These are phyloP conservation scores for Battus philenor DNA, from an alignment of 1,140 invertebrate species.

Conservation along the genomic window DNA sequence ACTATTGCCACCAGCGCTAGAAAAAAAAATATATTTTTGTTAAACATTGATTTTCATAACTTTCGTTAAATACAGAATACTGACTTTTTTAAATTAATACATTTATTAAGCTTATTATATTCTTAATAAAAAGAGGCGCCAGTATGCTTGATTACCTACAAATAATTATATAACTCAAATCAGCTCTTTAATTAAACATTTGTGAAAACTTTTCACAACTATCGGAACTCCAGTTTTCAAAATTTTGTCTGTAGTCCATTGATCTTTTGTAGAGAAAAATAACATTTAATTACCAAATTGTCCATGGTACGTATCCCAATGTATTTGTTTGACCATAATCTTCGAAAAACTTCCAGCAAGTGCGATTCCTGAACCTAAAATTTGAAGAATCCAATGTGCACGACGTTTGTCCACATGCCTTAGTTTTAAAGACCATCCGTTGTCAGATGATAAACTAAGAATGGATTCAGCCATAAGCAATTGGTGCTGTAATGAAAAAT, in stretches of 20 bases:
- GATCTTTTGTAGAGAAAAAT: too few relatives aligned
- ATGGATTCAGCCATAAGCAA: conserved; percentile 57
- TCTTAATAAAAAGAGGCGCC: too few relatives aligned
- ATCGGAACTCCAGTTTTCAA: too few relatives aligned
- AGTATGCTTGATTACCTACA: too few relatives aligned
- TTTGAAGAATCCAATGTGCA: conserved; percentile 49
- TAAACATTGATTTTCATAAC: background rate
- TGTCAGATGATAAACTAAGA: conserved; percentile 44
- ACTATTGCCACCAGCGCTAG: conserved; percentile 31
- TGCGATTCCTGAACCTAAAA: conserved; percentile 45
- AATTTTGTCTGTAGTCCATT: too few relatives aligned
- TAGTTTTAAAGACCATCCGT: conserved; percentile 47
- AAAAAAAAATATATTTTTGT: conserved; percentile 13
- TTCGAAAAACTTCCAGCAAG: conserved; percentile 49
- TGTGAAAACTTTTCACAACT: too few relatives aligned
- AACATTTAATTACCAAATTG: conserved; percentile 42
- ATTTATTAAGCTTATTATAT: too few relatives aligned
- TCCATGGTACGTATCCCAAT: conserved; percentile 56
- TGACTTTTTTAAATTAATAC: too few relatives aligned
- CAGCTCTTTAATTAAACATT: too few relatives aligned
- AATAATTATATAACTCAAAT: too few relatives aligned
- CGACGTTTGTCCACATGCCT: conserved; percentile 42
- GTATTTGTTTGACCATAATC: conserved; percentile 33
- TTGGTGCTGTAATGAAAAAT: conserved; percentile 69
- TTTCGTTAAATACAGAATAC: too few relatives aligned